These are phyloP conservation scores for Hippopotamyrus pictus DNA, from an alignment of 2,797 vertebrate species.

Conservation along the genomic window DNA sequence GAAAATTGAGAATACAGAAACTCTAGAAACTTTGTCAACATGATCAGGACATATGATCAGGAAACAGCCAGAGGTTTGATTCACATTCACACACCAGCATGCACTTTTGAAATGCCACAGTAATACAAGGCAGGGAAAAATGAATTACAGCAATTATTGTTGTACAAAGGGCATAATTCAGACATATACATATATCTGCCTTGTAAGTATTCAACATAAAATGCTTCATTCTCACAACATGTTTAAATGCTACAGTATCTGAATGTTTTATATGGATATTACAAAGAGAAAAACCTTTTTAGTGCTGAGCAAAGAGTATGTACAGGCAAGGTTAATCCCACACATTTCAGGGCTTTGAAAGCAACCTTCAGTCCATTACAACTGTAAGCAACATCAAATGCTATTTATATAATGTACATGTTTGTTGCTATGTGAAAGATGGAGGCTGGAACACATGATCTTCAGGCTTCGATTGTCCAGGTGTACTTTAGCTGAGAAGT, in stretches of 20 bases:
- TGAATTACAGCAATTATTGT: not conserved
- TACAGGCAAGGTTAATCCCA: constrained; percentile 56
- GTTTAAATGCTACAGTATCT: constrained; percentile 52
- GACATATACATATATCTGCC: constrained; percentile 3
- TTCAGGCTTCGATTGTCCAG: not conserved
- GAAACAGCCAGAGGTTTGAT: not conserved
- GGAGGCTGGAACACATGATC: not conserved
- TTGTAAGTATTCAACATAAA: constrained; percentile 25
- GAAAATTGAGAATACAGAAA: not conserved
- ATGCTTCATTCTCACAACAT: constrained; percentile 54
- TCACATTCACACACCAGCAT: not conserved
- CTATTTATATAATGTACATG: constrained; percentile 23
- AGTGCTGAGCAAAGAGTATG: constrained; percentile 37
- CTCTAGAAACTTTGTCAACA: not conserved
- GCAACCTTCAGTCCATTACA: constrained; percentile 33
- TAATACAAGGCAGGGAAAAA: not conserved
- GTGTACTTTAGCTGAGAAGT: not conserved
- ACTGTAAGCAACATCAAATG: constrained; percentile 49
- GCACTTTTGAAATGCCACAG: not conserved
- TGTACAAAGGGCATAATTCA: not conserved
- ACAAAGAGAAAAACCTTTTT: constrained; percentile 41
- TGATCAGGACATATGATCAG: not conserved
- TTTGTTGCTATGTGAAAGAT: not conserved
- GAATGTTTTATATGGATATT: constrained; percentile 54
- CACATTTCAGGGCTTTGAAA: constrained; percentile 32